A percentile compares a stretch with the other conserved stretches of the same genome.
These are phyloP conservation scores for Machaerirhynchus nigripectus DNA, from an alignment of 2,113 vertebrate genomes.

Conservation along the genomic window DNA sequence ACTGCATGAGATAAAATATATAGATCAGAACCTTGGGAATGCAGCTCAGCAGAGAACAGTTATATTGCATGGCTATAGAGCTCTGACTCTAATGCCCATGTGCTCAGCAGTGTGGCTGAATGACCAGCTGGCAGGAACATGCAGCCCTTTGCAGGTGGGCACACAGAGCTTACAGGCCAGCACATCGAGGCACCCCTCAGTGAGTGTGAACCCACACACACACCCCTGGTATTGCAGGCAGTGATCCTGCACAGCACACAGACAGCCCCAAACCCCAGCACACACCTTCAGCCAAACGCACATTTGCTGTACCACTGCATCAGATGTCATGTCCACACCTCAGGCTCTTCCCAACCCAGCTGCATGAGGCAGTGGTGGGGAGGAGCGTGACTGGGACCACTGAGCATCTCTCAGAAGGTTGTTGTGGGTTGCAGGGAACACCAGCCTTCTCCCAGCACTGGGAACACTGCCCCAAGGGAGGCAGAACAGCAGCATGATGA, in stretches of 20 bases:
- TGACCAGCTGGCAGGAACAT: not conserved
- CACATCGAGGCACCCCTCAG: not conserved
- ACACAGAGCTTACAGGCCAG: not conserved
- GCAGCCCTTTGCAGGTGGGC: not conserved
- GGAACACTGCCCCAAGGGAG: not conserved
- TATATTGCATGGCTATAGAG: not conserved
- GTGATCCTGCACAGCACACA: not conserved
- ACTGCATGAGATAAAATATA: not conserved
- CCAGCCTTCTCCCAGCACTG: not conserved
- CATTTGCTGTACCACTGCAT: not conserved
- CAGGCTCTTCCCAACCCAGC: not conserved
- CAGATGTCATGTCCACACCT: not conserved
- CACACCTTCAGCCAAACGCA: not conserved
- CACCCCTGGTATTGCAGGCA: not conserved
- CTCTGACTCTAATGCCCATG: not conserved
- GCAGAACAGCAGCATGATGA: not conserved
- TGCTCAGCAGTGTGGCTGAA: not conserved
- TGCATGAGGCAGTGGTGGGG: not conserved
- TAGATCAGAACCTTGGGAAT: slow-evolving; percentile 24
- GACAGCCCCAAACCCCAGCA: not conserved
- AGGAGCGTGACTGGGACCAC: not conserved
- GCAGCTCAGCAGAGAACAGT: not conserved
- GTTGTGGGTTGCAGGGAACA: not conserved
- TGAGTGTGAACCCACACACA: not conserved
- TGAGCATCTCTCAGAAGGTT: not conserved